Evolutionary conservation across 1,140 invertebrate species (phyloP), one percentile per base, ranked within the genome.

Genomic region (Panagrolaimus sp.): DNA sequence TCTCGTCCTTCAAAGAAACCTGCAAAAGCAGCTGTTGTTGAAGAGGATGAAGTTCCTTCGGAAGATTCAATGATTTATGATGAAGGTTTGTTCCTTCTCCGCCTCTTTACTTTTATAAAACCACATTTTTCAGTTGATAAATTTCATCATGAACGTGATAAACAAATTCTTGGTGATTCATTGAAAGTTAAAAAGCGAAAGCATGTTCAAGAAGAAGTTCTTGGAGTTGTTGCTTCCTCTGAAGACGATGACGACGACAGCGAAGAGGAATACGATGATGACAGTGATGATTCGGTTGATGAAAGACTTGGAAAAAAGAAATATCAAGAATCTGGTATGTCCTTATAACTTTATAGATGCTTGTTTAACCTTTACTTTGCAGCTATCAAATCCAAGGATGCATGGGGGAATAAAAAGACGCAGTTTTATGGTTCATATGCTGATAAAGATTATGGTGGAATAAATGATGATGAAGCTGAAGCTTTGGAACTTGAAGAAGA

Each of bases 401-500:
- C 76, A 63, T 74, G 73, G 73, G 73, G 73, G 15, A 74, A 70
- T 24, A 66, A 65, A 10, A 68, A 65, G 12, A 58, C 44, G 21
- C 45, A 63, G 15, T 74, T 65, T 52, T 74, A 74, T 28, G 73
- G 72, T 15, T 74, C 73, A 10, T 75, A 75, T 65, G 73, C 74
- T 15, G 73, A 74, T 48, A 43, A 63, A 45, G 73, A 74, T 46
- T 74, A 47, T 45, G 73, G 73, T 52, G 73, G 73, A 32, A 63
- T 74, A 6, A 46, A 67, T 47, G 73, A 74, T 46, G 76, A 73
- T 44, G 72, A 73, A 12, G 73, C 76, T 32, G 73, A 74, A 46
- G 73, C 76, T 24, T 46, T 76, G 32, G 58, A 76, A n/a, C n/a
- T 74, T 12, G 73, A 74, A 45, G 73, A 74, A 64, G 69, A 74